Conservation (phyloP, 2,113 vertebrate species). For the Xiphorhynchus elegans region DNA sequence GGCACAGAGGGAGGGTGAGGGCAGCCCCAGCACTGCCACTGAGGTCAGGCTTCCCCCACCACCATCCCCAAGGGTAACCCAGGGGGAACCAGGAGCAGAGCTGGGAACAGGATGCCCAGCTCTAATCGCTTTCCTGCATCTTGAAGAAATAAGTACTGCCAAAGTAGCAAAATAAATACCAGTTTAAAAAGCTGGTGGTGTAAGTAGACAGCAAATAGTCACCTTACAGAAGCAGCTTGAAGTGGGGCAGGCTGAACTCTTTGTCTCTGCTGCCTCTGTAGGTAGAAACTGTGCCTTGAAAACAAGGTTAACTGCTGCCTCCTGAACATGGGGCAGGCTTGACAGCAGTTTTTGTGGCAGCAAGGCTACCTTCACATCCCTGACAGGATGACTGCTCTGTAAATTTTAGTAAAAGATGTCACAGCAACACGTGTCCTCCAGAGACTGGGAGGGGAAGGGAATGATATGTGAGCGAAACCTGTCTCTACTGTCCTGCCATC, state of each 20-base stretch:
- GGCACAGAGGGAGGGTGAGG: background rate
- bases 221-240: background rate
- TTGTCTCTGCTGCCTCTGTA: background rate
- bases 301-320: background rate
- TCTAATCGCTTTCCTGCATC: background rate
- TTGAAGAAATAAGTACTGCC: background rate
- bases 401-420: conserved; percentile 65
- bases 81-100: background rate
- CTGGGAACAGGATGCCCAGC: background rate
- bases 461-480: conserved; percentile 2
- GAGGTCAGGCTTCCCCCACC: background rate
- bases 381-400: conserved; percentile 51
- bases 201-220: background rate
- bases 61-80: background rate
- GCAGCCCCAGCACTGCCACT: background rate
- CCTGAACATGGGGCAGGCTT: background rate
- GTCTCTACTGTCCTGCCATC: conserved; percentile 25
- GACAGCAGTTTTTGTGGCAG: background rate
- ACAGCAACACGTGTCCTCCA: background rate
- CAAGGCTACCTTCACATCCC: conserved; percentile 7
- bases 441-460: conserved; percentile 24
- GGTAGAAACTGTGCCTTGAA: background rate
- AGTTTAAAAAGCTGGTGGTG: background rate
- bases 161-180: background rate
- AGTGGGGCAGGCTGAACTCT: background rate